phyloP scores from a whole-genome alignment of 2,888 invertebrate species.

The Escarpia spicata region DNA sequence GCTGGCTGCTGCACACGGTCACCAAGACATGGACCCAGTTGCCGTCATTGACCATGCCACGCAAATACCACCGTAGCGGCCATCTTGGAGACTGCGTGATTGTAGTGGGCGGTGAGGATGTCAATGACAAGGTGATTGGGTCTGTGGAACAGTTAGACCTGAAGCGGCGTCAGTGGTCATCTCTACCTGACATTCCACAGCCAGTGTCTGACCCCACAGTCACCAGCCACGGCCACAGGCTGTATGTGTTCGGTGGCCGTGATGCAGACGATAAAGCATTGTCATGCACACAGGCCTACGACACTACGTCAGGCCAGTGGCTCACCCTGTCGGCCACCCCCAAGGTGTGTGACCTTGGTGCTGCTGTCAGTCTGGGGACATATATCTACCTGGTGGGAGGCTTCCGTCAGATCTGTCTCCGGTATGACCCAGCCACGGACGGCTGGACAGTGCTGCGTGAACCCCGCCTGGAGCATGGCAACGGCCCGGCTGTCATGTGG shows the following conservation, averaged over 20 bases:
- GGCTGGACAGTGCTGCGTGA: slow-evolving; percentile 32
- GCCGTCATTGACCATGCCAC: slow-evolving; percentile 26
- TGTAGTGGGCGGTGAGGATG: slow-evolving; percentile 38
- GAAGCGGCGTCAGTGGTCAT: not conserved
- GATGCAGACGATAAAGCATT: slow-evolving; percentile 32
- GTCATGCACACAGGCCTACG: slow-evolving; percentile 27
- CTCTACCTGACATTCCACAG: slow-evolving; percentile 25
- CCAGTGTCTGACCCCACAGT: slow-evolving; percentile 34
- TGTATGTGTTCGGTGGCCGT: slow-evolving; percentile 38
- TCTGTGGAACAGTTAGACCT: slow-evolving; percentile 31
- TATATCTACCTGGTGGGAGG: slow-evolving; percentile 36
- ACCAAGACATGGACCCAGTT: slow-evolving; percentile 38
- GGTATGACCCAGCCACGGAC: slow-evolving; percentile 33
- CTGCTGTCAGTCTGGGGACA: slow-evolving; percentile 32
- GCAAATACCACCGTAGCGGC: slow-evolving; percentile 36
- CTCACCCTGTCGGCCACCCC: slow-evolving; percentile 32
- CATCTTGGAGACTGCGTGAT: slow-evolving; percentile 32
- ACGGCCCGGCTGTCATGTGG: slow-evolving; percentile 38
- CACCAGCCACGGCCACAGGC: slow-evolving; percentile 28
- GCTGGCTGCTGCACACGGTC: slow-evolving; percentile 35
- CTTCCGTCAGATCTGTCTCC: slow-evolving; percentile 31
- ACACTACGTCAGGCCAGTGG: slow-evolving; percentile 38
- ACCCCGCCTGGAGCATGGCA: slow-evolving; percentile 36
- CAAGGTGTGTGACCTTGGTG: slow-evolving; percentile 35
- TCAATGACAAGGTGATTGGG: slow-evolving; percentile 29